A percentile compares a stretch with the other conserved stretches of the same genome.
Conservation (phyloP, 2,797 vertebrate genomes). For the Hoplostethus mediterraneus region DNA sequence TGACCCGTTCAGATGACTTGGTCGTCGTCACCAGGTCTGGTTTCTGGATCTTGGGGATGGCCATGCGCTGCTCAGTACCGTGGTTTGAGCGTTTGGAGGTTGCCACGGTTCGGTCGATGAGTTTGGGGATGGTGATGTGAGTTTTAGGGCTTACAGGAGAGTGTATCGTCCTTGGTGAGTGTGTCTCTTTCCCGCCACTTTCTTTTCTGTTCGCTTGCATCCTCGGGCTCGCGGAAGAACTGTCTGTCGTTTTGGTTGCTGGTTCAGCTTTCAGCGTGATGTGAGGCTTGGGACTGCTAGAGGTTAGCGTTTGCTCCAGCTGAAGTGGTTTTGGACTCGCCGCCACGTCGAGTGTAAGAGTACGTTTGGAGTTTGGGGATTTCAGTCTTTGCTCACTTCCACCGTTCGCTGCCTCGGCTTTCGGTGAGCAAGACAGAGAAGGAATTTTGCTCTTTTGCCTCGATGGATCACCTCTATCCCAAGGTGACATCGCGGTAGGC, state of each 20-base stretch:
- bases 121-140: slow-evolving; percentile 22
- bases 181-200: slow-evolving; percentile 9
- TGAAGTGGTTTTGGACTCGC: slow-evolving; percentile 31
- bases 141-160: slow-evolving; percentile 1
- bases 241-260: slow-evolving; percentile 6
- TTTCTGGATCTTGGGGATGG: slow-evolving; percentile 11
- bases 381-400: slow-evolving; percentile 24
- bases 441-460: slow-evolving; percentile 47
- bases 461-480: slow-evolving; percentile 21
- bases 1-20: slow-evolving; percentile 7
- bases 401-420: slow-evolving; percentile 8
- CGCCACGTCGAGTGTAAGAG: neutral
- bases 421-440: slow-evolving; percentile 17
- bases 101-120: slow-evolving; percentile 7
- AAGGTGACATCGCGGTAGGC: slow-evolving; percentile 10
- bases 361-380: slow-evolving; percentile 33
- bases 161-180: neutral
- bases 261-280: neutral
- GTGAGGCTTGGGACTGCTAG: slow-evolving; percentile 8
- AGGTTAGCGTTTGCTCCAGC: neutral
- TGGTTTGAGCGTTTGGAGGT: neutral
- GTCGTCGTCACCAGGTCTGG: neutral
- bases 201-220: slow-evolving; percentile 23
- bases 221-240: slow-evolving; percentile 13
- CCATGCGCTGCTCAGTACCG: neutral